Evolutionary conservation across 1,140 invertebrate species (phyloP).

Genomic region (Plutomurus gul): DNA sequence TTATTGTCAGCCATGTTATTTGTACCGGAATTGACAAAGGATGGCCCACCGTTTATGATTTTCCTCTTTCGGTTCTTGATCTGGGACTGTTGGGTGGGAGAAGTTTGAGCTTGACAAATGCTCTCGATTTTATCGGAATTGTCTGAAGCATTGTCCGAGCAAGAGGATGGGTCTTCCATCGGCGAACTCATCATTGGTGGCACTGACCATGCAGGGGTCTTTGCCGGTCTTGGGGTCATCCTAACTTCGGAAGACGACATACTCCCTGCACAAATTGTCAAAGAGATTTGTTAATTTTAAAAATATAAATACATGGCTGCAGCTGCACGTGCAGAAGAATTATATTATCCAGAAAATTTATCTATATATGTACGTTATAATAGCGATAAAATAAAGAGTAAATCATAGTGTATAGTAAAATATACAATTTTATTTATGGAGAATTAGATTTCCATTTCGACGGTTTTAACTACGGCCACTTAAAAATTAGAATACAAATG

Average conservation of each 20-base stretch:
- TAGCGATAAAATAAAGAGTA: not conserved
- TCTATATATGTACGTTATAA: not conserved
- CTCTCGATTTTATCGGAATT: constrained; percentile 53
- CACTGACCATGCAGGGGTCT: constrained; percentile 52
- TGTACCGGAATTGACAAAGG: not conserved
- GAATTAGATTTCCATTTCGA: too few species aligned
- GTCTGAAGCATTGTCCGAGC: constrained; percentile 54
- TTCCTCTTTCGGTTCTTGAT: constrained; percentile 50
- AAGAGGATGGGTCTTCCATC: constrained; percentile 52
- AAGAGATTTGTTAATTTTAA: too few species aligned
- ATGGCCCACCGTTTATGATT: constrained; percentile 36
- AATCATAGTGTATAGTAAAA: not conserved
- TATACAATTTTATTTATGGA: not conserved
- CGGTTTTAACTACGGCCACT: too few species aligned
- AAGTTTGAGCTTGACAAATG: constrained; percentile 38
- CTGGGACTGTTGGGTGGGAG: constrained; percentile 3
- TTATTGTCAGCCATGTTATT: not conserved
- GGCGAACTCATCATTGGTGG: constrained; percentile 46
- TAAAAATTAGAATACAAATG: too few species aligned
- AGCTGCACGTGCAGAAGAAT: not conserved
- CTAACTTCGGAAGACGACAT: constrained; percentile 55
- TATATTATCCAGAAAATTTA: not conserved
- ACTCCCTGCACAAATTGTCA: constrained; percentile 49
- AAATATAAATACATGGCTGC: too few species aligned
- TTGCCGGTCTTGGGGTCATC: constrained; percentile 56